A percentile compares a stretch with the other conserved stretches of the same genome.
These are phyloP conservation scores for Acholoe squamosa DNA, from an alignment of 2,888 invertebrate species.

Conservation along the genomic window DNA sequence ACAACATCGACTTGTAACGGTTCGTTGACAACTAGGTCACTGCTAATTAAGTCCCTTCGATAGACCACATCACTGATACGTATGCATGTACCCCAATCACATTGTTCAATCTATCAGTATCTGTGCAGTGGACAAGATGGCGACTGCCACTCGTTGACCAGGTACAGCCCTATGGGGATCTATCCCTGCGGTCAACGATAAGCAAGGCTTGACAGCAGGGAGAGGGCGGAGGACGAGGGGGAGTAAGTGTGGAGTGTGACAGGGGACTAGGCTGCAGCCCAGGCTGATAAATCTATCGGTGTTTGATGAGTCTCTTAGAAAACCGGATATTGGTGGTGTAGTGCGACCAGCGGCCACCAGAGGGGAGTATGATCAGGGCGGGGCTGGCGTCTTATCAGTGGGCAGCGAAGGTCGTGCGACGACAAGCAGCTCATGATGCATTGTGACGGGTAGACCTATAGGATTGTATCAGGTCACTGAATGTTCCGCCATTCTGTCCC, in stretches of 20 bases:
- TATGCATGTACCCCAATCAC: too few relatives aligned
- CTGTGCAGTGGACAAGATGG: too few relatives aligned
- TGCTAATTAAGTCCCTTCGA: too few relatives aligned
- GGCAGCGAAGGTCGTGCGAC: neutral
- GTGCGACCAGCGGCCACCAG: neutral
- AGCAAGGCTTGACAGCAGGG: neutral
- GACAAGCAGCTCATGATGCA: constrained; percentile 7
- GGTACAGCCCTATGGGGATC: too few relatives aligned
- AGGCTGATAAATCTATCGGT: constrained; percentile 31
- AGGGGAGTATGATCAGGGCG: neutral
- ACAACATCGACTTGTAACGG: too few relatives aligned
- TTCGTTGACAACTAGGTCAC: too few relatives aligned
- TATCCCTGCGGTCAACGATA: neutral
- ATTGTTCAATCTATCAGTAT: too few relatives aligned
- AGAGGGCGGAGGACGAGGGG: neutral
- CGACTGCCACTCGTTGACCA: too few relatives aligned
- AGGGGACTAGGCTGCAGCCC: neutral
- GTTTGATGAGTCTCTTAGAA: constrained; percentile 52
- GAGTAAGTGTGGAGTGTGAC: neutral
- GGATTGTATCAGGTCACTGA: too few relatives aligned
- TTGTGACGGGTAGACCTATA: neutral
- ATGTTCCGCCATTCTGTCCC: neutral
- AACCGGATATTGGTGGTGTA: constrained; percentile 47
- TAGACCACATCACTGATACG: too few relatives aligned
- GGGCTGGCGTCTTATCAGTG: neutral